Evolutionary conservation across 2,797 vertebrate species (phyloP), one percentile per base, ranked within the genome.

Genomic region (Euthynnus affinis): DNA sequence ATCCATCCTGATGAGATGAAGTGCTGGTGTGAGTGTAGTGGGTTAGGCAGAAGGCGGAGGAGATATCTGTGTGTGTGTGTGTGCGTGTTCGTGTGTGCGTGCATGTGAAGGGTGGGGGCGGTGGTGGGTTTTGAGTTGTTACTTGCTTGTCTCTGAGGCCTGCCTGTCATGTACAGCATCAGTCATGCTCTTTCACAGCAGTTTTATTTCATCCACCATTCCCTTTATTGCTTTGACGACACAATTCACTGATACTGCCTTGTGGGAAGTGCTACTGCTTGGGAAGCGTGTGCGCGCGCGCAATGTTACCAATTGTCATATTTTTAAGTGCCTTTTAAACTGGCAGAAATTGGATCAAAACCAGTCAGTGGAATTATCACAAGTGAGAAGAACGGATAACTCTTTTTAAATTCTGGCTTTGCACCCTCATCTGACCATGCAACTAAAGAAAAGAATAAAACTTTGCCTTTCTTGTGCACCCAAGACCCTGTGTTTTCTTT

Each of bases 141-240:
- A 78, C 88, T 83, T 76, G 84, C 82, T 81, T 68, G 92, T 94
- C 91, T 94, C 92, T 77, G 76, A 92, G 90, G 90, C 84, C 89
- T 74, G 89, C 85, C 89, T 93, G 92, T 92, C 92, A 92, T 94
- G 93, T 92, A 92, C 87, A 82, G 89, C 91, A 95, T 94, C 93
- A 93, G 86, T 94, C 94, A 94, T 94, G 93, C 92, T 90, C 92
- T 93, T 94, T 95, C 84, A 86, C 83, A 90, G 89, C 88, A 87
- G 89, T 92, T 94, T 94, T 93, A 93, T 94, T 94, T 94, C 89
- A 93, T 92, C 91, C 91, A 88, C 86, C 86, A 88, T 93, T 94
- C 91, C 91, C 92, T 93, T 94, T 91, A 90, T 91, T 92, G 86
- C 85, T 91, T 91, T 90, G 85, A 92, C 80, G 76, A 86, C 77